Evolutionary conservation across 2,113 vertebrate genomes (phyloP).

Genomic region (Elephantulus edwardii): DNA sequence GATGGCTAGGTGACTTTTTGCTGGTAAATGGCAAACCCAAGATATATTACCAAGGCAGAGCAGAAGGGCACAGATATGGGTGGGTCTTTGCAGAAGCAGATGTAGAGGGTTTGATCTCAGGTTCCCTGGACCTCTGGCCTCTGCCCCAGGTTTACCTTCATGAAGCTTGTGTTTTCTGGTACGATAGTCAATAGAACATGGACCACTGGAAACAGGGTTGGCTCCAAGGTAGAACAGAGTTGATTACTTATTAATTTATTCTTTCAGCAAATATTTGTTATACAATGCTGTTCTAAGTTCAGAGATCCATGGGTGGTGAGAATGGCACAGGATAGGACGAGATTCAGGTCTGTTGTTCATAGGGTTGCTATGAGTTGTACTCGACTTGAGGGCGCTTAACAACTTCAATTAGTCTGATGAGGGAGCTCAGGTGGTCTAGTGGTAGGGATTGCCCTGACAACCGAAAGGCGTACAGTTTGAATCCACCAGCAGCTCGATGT

Average conservation of each 20-base stretch:
- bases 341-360: too few relatives aligned
- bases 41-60: background rate
- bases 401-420: too few relatives aligned
- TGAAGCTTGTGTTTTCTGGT: background rate
- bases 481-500: too few relatives aligned
- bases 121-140: background rate
- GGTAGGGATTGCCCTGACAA: too few relatives aligned
- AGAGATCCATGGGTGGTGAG: background rate
- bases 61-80: background rate
- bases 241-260: slow-evolving; percentile 21
- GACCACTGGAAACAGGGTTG: background rate
- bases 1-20: background rate
- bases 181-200: background rate
- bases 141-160: background rate
- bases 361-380: too few relatives aligned
- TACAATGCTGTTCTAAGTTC: background rate
- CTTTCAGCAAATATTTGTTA: background rate
- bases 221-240: background rate
- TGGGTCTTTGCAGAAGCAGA: background rate
- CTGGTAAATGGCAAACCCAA: background rate
- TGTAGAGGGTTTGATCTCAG: background rate
- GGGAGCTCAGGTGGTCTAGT: too few relatives aligned
- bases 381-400: too few relatives aligned
- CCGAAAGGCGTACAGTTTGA: too few relatives aligned
- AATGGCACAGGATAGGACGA: too few relatives aligned